These are phyloP conservation scores for Acipenser ruthenus DNA, from an alignment of 2,797 vertebrate species.

Conservation along the genomic window DNA sequence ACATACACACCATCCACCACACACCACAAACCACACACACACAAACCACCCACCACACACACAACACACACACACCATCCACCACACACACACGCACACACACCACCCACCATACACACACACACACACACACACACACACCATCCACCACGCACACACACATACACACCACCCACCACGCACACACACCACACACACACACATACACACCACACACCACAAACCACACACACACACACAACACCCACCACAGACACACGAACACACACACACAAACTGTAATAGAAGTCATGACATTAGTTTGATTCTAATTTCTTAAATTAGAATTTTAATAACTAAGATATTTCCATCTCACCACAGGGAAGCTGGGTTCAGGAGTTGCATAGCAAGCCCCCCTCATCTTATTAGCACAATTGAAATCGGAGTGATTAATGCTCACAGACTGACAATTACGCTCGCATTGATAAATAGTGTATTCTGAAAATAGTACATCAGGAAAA, in stretches of 20 bases:
- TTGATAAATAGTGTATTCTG: conserved; percentile 3
- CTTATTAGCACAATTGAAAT: conserved; percentile 9
- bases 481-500: neutral
- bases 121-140: neutral
- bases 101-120: no score
- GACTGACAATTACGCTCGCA: neutral
- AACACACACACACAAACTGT: neutral
- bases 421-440: conserved; percentile 10
- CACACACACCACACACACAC: no score
- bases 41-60: no score
- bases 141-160: neutral
- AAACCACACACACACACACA: no score
- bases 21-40: no score
- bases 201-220: no score
- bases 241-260: no score
- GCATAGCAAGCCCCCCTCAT: neutral
- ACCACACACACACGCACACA: no score
- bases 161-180: no score
- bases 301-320: conserved; percentile 9
- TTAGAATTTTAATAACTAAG: conserved; percentile 10
- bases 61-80: no score
- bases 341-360: conserved; percentile 1
- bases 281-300: conserved; percentile 4
- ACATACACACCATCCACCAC: no score
- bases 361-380: conserved; percentile 1